Conservation (phyloP, 2,797 vertebrate genomes). For the Cyprinodon diabolis region DNA sequence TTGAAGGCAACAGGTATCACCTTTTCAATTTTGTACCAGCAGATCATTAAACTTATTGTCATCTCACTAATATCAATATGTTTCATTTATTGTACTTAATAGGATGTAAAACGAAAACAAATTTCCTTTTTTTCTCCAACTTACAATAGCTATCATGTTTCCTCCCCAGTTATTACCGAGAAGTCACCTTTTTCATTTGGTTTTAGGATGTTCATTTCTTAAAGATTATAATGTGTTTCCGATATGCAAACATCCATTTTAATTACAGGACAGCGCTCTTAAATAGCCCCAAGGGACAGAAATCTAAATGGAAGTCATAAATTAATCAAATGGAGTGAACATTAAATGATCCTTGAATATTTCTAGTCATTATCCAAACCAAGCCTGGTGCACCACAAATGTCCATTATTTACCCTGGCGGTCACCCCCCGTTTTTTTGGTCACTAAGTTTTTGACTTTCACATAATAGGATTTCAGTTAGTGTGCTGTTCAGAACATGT, state of each 20-base stretch:
- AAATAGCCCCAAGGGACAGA: slow-evolving; percentile 70
- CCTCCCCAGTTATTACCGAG: slow-evolving; percentile 1
- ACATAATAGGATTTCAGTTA: slow-evolving; percentile 1
- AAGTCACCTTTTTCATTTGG: background rate
- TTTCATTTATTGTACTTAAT: background rate
- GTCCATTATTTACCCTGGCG: slow-evolving; percentile 61
- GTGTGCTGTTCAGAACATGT: background rate
- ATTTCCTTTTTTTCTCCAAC: background rate
- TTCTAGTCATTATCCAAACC: slow-evolving; percentile 58
- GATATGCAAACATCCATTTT: slow-evolving; percentile 68
- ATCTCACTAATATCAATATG: background rate
- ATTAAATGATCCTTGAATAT: slow-evolving; percentile 72
- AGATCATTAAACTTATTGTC: background rate
- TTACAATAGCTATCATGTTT: slow-evolving; percentile 6
- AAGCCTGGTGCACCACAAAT: slow-evolving; percentile 47
- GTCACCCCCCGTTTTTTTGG: slow-evolving; percentile 44
- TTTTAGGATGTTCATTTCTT: slow-evolving; percentile 34
- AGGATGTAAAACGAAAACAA: background rate
- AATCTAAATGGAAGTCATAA: slow-evolving; percentile 69
- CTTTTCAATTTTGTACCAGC: too few species aligned
- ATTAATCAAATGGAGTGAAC: slow-evolving; percentile 54
- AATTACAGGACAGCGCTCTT: slow-evolving; percentile 66
- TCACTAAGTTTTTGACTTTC: slow-evolving; percentile 27
- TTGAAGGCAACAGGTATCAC: background rate
- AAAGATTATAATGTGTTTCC: slow-evolving; percentile 66